A percentile compares a stretch with the other conserved stretches of the same genome.
phyloP scores from a whole-genome alignment of 2,113 vertebrate species.

The Parus major region DNA sequence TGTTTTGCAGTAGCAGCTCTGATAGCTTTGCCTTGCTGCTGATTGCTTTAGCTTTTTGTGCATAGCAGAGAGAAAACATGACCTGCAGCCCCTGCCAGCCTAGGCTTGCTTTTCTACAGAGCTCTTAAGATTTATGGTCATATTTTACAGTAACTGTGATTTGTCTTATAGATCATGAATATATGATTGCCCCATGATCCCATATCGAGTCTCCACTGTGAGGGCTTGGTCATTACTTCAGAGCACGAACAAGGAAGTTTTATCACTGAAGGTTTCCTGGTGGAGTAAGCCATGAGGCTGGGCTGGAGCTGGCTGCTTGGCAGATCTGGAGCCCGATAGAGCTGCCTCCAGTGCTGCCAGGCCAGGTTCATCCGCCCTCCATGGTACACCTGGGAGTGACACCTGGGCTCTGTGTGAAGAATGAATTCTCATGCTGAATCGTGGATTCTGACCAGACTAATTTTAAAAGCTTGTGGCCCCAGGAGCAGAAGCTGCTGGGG shows the following conservation, averaged over 20 bases:
- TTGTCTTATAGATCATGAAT: background rate
- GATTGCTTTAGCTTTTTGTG: background rate
- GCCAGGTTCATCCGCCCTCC: background rate
- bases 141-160: background rate
- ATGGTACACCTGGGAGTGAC: background rate
- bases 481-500: background rate
- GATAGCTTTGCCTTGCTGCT: background rate
- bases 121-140: background rate
- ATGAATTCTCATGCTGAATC: background rate
- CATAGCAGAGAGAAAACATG: background rate
- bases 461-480: background rate
- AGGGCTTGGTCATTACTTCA: background rate
- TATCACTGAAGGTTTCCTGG: background rate
- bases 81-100: background rate
- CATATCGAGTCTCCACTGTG: accelerated
- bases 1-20: background rate
- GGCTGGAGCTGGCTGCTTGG: background rate
- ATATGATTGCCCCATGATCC: background rate
- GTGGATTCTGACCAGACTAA: background rate
- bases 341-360: background rate
- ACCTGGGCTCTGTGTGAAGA: background rate
- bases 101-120: background rate
- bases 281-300: background rate
- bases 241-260: background rate
- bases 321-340: background rate